phyloP scores from a whole-genome alignment of 1,140 invertebrate species.

The Ostrea edulis region DNA sequence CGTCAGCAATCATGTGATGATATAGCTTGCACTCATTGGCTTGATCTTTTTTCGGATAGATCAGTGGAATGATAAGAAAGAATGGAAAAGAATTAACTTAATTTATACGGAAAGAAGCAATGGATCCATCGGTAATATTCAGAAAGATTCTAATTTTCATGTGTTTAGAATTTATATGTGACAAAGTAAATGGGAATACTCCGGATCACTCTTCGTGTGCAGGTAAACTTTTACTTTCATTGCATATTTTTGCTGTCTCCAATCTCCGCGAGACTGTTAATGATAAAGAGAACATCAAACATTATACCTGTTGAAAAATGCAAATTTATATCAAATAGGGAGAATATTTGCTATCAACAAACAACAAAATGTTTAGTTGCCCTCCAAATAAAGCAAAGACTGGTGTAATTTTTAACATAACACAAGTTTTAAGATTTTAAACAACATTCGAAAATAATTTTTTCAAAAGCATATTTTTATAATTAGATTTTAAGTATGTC shows the following conservation, averaged over 20 bases:
- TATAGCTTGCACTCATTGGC: slow-evolving; percentile 31
- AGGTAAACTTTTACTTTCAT: slow-evolving; percentile 1
- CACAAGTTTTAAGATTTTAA: neutral
- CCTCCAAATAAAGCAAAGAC: neutral
- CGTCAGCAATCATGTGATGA: slow-evolving; percentile 36
- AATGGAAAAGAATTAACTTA: slow-evolving; percentile 33
- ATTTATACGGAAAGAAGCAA: slow-evolving; percentile 29
- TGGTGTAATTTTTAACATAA: neutral
- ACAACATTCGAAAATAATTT: too few species aligned
- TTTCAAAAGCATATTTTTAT: too few species aligned
- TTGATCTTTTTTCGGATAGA: slow-evolving; percentile 24
- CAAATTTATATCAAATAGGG: slow-evolving; percentile 25
- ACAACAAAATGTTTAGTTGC: neutral
- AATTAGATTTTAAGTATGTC: too few species aligned
- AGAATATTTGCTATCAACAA: slow-evolving; percentile 16
- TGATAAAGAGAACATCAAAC: slow-evolving; percentile 11
- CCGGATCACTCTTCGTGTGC: neutral
- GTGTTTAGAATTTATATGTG: neutral
- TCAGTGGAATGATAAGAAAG: slow-evolving; percentile 21
- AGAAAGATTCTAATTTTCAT: slow-evolving; percentile 6
- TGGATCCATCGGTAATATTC: neutral
- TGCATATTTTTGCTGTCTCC: neutral
- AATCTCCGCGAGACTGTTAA: neutral
- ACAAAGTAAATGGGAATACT: neutral
- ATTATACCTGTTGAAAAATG: slow-evolving; percentile 23